Percentiles rank a stretch among this genome's conserved stretches.
Conservation (phyloP, 2,888 invertebrate species). For the Thecophora atra region DNA sequence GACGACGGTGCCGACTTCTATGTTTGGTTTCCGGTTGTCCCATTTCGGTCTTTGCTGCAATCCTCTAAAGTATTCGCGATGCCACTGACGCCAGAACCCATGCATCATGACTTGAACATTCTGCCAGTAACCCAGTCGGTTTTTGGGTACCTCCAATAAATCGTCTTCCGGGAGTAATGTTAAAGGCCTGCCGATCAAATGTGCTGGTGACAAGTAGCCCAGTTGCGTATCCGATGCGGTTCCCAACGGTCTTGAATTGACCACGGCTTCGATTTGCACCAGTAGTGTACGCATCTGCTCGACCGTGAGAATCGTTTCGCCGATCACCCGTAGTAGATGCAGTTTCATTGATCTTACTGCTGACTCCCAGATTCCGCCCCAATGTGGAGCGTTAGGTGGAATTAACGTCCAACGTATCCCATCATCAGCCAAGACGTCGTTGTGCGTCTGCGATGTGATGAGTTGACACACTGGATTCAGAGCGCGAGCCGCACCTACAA, state of each 20-base stretch:
- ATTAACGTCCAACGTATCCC: slow-evolving; percentile 17
- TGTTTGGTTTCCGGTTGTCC: background rate
- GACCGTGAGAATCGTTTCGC: background rate
- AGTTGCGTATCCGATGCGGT: no score
- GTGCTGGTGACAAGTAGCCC: no score
- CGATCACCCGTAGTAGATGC: slow-evolving; percentile 21
- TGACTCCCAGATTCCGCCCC: slow-evolving; percentile 26
- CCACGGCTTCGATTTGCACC: no score
- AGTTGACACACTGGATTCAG: slow-evolving; percentile 32
- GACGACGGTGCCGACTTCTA: background rate
- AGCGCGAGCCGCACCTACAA: slow-evolving; percentile 18
- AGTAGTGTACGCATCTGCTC: no score
- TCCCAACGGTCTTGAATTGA: no score
- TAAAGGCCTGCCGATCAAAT: slow-evolving; percentile 9
- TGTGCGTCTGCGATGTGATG: slow-evolving; percentile 16
- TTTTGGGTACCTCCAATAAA: background rate
- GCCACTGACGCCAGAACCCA: slow-evolving; percentile 10
- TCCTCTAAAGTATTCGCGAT: slow-evolving; percentile 1
- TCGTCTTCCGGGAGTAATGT: background rate
- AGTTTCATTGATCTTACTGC: slow-evolving; percentile 25
- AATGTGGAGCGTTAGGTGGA: slow-evolving; percentile 27
- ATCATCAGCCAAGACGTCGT: slow-evolving; percentile 26
- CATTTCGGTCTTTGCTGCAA: slow-evolving; percentile 16
- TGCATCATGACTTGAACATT: background rate
- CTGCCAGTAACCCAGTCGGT: slow-evolving; percentile 7